A percentile compares a stretch with the other conserved stretches of the same genome.
These are phyloP conservation scores for Apodemia duryi DNA, from an alignment of 2,888 invertebrate species.

Conservation along the genomic window DNA sequence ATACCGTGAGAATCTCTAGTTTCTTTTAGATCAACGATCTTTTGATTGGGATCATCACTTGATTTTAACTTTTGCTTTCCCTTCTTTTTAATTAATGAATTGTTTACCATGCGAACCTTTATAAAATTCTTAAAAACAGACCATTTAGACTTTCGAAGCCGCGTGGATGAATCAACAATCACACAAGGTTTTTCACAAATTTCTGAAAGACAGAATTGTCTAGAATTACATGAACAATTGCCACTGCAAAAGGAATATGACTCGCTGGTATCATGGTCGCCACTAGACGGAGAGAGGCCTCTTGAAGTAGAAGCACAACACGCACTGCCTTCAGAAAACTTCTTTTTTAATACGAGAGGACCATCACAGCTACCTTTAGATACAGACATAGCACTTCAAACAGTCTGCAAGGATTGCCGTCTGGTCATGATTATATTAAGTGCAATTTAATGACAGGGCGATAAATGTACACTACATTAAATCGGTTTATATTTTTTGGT, in stretches of 20 bases:
- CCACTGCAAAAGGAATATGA: slow-evolving; percentile 39
- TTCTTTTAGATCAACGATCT: slow-evolving; percentile 20
- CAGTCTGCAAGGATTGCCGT: neutral
- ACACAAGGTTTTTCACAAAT: slow-evolving; percentile 43
- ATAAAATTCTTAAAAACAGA: slow-evolving; percentile 42
- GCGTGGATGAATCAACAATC: slow-evolving; percentile 52
- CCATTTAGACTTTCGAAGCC: slow-evolving; percentile 51
- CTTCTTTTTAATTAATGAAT: slow-evolving; percentile 28
- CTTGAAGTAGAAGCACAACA: slow-evolving; percentile 53
- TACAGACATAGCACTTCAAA: slow-evolving; percentile 22
- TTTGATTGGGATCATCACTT: slow-evolving; percentile 20
- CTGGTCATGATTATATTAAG: neutral
- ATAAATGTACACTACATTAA: neutral
- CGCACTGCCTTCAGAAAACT: slow-evolving; percentile 40
- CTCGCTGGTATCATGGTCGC: slow-evolving; percentile 44
- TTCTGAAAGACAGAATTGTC: slow-evolving; percentile 34
- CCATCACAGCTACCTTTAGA: slow-evolving; percentile 30
- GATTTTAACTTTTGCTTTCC: slow-evolving; percentile 26
- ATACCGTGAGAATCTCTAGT: neutral
- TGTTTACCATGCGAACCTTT: slow-evolving; percentile 37
- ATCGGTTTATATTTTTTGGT: neutral
- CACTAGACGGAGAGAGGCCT: slow-evolving; percentile 47
- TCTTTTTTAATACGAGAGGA: slow-evolving; percentile 32
- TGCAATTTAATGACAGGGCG: neutral
- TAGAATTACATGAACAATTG: slow-evolving; percentile 45